These are phyloP conservation scores for Lepus americanus DNA, from an alignment of 2,113 vertebrate genomes.

Conservation along the genomic window DNA sequence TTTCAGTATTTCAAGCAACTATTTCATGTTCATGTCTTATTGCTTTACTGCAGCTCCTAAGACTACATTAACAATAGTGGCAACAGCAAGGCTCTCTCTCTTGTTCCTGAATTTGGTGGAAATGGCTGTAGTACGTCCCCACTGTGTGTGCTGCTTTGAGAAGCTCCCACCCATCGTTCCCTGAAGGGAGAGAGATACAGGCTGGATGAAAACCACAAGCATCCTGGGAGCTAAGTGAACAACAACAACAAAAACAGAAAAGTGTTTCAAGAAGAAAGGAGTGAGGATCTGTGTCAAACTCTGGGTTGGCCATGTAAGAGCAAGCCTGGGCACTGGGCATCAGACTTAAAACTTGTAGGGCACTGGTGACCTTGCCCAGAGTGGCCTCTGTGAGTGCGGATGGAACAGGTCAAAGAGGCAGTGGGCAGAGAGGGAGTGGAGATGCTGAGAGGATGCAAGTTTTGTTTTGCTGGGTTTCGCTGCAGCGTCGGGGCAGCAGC, in stretches of 20 bases:
- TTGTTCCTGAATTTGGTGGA: constrained; percentile 27
- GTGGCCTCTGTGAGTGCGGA: neutral
- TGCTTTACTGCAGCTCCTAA: constrained; percentile 59
- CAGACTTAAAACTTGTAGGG: neutral
- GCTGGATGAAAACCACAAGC: constrained; percentile 27
- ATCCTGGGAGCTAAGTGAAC: neutral
- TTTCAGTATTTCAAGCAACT: neutral
- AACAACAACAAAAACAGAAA: neutral
- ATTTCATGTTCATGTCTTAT: constrained; percentile 65
- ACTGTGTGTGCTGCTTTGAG: constrained; percentile 29
- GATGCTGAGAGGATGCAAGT: neutral
- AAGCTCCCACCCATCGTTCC: neutral
- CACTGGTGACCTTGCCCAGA: neutral
- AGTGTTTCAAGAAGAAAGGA: constrained; percentile 49
- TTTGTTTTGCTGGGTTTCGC: constrained; percentile 2
- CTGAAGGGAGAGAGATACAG: neutral
- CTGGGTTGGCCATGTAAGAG: neutral
- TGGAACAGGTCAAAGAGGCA: neutral
- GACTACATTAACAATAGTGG: neutral
- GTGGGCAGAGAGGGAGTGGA: neutral
- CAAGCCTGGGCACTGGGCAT: neutral
- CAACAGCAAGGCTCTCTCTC: neutral
- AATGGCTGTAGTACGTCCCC: neutral
- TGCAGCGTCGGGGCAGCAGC: neutral
- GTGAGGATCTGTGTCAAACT: neutral